These are phyloP conservation scores for Exaiptasia diaphana DNA, from an alignment of 64 coral and sea anemone species.

Conservation along the genomic window DNA sequence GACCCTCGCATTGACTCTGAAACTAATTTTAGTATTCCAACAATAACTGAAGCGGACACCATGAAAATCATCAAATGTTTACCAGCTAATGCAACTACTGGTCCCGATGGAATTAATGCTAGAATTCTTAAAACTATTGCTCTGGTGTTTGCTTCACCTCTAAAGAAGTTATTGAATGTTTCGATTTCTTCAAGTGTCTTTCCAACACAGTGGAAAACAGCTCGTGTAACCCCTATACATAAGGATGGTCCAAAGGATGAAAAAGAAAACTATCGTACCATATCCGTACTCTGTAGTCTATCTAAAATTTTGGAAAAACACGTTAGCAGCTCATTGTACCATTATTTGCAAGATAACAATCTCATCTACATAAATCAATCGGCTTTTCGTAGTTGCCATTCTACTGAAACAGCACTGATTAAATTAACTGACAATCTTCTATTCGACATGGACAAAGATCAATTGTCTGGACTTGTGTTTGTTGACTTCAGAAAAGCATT, in stretches of 20 bases:
- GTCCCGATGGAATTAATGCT: background rate
- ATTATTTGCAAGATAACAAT: background rate
- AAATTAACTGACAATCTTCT: slow-evolving; percentile 18
- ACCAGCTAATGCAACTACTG: background rate
- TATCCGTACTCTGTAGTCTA: slow-evolving; percentile 16
- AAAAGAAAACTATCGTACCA: slow-evolving; percentile 23
- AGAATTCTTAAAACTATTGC: slow-evolving; percentile 7
- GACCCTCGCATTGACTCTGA: background rate
- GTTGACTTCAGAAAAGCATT: slow-evolving; percentile 39
- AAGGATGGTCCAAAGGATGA: slow-evolving; percentile 22
- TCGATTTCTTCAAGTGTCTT: slow-evolving; percentile 31
- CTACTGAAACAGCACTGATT: slow-evolving; percentile 21
- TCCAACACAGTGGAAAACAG: slow-evolving; percentile 29
- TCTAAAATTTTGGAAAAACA: slow-evolving; percentile 22
- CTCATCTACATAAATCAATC: background rate
- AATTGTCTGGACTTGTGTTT: background rate
- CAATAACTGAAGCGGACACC: background rate
- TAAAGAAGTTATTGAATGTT: slow-evolving; percentile 39
- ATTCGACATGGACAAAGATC: background rate
- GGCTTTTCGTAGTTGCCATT: slow-evolving; percentile 11
- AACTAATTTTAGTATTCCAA: background rate
- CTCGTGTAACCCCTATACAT: slow-evolving; percentile 28
- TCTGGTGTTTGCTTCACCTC: background rate
- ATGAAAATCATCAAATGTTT: background rate
- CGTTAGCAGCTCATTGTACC: background rate